Evolutionary conservation across 2,113 vertebrate genomes (phyloP).

Genomic region (Polyodon spathula): DNA sequence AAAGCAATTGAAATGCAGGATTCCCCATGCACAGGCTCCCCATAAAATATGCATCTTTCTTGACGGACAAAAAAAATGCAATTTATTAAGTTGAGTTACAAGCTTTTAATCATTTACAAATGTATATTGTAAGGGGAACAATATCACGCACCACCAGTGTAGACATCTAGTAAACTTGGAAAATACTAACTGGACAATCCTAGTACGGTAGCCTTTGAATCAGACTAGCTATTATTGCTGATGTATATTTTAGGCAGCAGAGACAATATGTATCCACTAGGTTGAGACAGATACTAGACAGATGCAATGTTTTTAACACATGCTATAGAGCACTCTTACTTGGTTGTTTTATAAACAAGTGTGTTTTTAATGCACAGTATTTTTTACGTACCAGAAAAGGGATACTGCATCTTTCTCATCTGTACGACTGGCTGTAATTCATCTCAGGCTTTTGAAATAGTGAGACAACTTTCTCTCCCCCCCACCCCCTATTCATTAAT

Average conservation of each 20-base stretch:
- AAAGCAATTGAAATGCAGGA: too few species aligned
- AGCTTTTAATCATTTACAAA: too few species aligned
- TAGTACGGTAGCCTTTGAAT: neutral
- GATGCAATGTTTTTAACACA: slow-evolving; percentile 22
- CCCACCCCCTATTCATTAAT: too few species aligned
- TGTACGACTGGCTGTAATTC: slow-evolving; percentile 18
- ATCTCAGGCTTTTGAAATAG: slow-evolving; percentile 20
- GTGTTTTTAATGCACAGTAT: neutral
- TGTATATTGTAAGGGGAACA: too few species aligned
- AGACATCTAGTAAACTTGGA: too few species aligned
- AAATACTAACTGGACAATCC: too few species aligned
- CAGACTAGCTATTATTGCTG: neutral
- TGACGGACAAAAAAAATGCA: too few species aligned
- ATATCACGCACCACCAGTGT: too few species aligned
- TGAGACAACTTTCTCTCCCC: too few species aligned
- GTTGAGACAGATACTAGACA: slow-evolving; percentile 27
- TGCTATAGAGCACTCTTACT: neutral
- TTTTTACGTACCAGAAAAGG: slow-evolving; percentile 24
- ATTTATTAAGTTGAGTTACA: too few species aligned
- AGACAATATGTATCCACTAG: slow-evolving; percentile 29
- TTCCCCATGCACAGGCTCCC: too few species aligned
- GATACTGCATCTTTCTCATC: slow-evolving; percentile 49
- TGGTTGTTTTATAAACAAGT: neutral
- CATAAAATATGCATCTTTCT: too few species aligned
- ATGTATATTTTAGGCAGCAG: neutral